These are phyloP conservation scores for Oceanodroma leucorhoa DNA, from an alignment of 2,797 vertebrate species.

Conservation along the genomic window DNA sequence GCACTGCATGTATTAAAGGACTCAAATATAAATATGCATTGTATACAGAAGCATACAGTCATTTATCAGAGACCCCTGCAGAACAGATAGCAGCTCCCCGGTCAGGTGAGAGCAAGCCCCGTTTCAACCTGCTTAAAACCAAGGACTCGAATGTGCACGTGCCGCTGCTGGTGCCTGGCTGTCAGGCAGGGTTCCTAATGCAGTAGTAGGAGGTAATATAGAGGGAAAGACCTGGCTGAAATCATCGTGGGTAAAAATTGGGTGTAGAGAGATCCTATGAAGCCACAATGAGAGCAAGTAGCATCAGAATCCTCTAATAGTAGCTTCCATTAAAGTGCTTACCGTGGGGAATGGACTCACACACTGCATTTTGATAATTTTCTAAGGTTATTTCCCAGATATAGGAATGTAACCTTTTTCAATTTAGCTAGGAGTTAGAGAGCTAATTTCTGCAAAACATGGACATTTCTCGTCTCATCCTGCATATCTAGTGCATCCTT, in stretches of 20 bases:
- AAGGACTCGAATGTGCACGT: fast-evolving
- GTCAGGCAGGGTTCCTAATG: not conserved
- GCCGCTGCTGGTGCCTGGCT: not conserved
- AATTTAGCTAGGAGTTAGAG: not conserved
- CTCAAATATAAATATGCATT: not conserved
- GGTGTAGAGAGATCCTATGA: not conserved
- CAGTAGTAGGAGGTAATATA: not conserved
- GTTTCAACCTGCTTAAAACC: not conserved
- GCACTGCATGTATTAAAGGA: not conserved
- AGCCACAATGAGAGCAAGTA: not conserved
- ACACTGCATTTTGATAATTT: not conserved
- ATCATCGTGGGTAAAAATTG: not conserved
- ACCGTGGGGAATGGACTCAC: not conserved
- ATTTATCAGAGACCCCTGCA: not conserved
- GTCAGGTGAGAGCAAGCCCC: not conserved
- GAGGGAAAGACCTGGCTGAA: not conserved
- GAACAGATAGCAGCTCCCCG: fast-evolving
- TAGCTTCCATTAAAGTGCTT: not conserved
- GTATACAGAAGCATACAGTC: not conserved
- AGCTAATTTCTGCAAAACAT: not conserved
- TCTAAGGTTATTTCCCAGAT: not conserved
- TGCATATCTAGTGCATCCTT: fast-evolving
- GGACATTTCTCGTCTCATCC: not conserved
- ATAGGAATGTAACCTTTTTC: not conserved
- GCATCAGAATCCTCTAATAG: not conserved